Evolutionary conservation across 2,113 vertebrate species (phyloP), one percentile per base, ranked within the genome.

Genomic region (Hirundichthys speculiger): DNA sequence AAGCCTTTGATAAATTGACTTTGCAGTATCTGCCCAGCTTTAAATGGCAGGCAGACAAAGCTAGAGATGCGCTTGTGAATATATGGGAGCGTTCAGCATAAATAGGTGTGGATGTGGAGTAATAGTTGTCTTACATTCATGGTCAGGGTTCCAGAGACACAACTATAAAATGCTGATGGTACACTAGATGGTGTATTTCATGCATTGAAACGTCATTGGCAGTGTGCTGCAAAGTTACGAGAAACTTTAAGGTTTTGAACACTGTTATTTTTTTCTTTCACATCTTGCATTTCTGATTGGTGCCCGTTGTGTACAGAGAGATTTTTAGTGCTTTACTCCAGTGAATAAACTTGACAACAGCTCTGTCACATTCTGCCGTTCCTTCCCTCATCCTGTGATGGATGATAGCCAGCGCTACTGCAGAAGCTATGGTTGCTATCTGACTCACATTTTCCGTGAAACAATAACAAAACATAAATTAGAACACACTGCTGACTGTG

Each of bases 1-100:
- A 66, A 73, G 62, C 63, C 48, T 55, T 48, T 61, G 46, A 55
- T 49, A 55, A 62, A 56, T 16, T 30, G n/a, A 19, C 24, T 54
- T 46, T 54, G n/a, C 50, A 19, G 15, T 40, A 50, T 27, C n/a
- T 47, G 11, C 38, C 25, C 48, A 54, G 45, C 34, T 49, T 58
- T 25, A 42, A 60, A 41, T 34, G 30, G 30, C 39, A 52, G n/a
- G 40, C 16, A 30, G 12, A 39, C 21, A 40, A 46, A 30, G 52
- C 62, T 69, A 63, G 45, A 38, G 21, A 40, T 5, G 24, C 18
- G 11, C 11, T 51, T 42, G 42, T 38, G 42, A 74, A 34, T 34
- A 34, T 10, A 34, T 34, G 7, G 30, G 30, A 34, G 30, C 11
- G 11, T 10, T 34, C 30, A 34, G 30, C 3, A 34, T 34, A 22